Evolutionary conservation across 35 echinoderm and acorn worm genomes (phyloP).

Genomic region (Stichopus chloronotus): DNA sequence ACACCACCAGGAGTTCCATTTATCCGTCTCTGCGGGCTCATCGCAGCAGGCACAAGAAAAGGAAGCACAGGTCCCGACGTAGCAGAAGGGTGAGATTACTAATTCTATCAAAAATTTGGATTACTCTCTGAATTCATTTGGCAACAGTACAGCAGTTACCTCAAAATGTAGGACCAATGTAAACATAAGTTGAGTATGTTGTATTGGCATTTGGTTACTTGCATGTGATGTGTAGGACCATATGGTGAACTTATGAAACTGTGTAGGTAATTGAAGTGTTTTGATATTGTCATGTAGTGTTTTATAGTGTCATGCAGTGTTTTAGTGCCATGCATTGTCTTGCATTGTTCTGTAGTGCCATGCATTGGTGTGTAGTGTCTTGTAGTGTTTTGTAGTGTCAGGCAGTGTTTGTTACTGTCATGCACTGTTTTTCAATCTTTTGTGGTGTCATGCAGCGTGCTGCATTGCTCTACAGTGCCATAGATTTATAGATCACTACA

Average conservation of each 20-base stretch:
- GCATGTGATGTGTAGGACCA: neutral
- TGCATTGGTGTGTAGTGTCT: neutral
- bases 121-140: too few relatives aligned
- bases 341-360: neutral
- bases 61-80: conserved; percentile 5
- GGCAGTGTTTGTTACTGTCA: too few relatives aligned
- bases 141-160: too few relatives aligned
- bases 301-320: neutral
- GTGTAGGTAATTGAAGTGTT: neutral
- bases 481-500: neutral
- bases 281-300: neutral
- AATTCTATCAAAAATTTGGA: too few relatives aligned
- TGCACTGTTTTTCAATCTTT: neutral
- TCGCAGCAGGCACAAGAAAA: neutral
- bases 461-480: neutral
- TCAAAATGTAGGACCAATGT: too few relatives aligned
- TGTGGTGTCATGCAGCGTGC: neutral
- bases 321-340: neutral
- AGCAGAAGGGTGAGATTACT: conserved; percentile 8
- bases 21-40: neutral
- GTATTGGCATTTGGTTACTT: too few relatives aligned
- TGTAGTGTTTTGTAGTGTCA: neutral
- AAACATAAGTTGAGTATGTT: too few relatives aligned
- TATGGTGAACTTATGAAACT: neutral
- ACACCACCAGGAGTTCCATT: neutral